phyloP scores from a whole-genome alignment of 2,888 invertebrate genomes.

The Myopa tessellatipennis region DNA sequence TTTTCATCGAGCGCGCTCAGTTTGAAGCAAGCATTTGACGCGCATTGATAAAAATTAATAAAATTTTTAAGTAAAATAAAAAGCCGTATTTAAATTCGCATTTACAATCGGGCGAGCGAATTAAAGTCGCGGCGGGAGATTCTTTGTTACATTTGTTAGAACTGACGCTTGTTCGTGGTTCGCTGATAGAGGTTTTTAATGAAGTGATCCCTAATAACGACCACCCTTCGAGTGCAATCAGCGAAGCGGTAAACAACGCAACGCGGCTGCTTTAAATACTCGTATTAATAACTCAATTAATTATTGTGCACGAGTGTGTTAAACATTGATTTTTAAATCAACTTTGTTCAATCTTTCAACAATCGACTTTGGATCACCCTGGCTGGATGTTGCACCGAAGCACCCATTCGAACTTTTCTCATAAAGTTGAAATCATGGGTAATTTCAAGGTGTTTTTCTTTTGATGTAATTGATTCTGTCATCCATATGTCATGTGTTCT shows the following conservation, averaged over 20 bases:
- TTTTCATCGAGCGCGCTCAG: constrained; percentile 35
- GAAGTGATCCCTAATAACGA: background rate
- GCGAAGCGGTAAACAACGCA: background rate
- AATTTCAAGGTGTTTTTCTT: constrained; percentile 36
- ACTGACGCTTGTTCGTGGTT: background rate
- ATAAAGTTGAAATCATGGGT: constrained; percentile 39
- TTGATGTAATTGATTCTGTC: constrained; percentile 14
- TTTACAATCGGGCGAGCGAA: background rate
- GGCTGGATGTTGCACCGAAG: constrained; percentile 8
- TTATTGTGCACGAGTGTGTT: background rate
- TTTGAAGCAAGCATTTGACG: constrained; percentile 29
- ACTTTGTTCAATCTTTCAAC: background rate
- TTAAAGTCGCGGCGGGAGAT: background rate
- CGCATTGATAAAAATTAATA: constrained; percentile 19
- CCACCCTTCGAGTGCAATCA: background rate
- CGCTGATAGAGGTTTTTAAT: background rate
- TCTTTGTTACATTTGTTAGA: too few species aligned
- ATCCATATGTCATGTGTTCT: too few species aligned
- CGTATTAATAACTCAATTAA: background rate
- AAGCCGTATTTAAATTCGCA: background rate
- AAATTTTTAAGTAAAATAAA: background rate
- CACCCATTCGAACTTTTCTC: constrained; percentile 35
- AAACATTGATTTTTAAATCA: background rate
- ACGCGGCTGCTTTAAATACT: background rate
- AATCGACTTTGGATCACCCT: background rate